Evolutionary conservation across 2,888 invertebrate species (phyloP).

Genomic region (Drosophila fungiperda): DNA sequence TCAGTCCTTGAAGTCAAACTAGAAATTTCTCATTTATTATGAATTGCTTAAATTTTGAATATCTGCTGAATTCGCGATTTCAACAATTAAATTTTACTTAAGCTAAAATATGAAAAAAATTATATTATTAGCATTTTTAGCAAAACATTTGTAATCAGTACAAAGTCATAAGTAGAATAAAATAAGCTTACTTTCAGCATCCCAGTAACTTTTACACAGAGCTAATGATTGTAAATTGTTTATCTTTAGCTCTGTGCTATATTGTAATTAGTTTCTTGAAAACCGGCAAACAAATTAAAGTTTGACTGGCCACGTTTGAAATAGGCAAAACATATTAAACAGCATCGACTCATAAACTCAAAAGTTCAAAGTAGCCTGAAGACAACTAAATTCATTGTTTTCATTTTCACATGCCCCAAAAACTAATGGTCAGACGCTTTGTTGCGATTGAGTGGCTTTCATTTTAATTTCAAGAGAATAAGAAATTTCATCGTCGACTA

Average conservation of each 20-base stretch:
- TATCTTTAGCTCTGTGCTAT: not conserved
- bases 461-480: not conserved
- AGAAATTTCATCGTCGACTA: not conserved
- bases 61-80: not conserved
- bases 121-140: not conserved
- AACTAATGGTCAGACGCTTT: not conserved
- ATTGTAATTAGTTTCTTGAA: not conserved
- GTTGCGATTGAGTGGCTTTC: not conserved
- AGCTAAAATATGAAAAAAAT: not conserved
- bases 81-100: not conserved
- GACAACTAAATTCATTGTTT: not conserved
- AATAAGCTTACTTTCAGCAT: not conserved
- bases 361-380: not conserved
- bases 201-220: not conserved
- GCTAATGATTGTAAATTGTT: not conserved
- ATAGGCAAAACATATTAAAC: not conserved
- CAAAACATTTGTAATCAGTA: constrained; percentile 1
- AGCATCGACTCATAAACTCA: not conserved
- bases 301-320: not conserved
- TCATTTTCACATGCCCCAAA: constrained; percentile 5
- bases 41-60: not conserved
- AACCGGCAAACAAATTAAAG: not conserved
- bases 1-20: not conserved
- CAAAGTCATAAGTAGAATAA: not conserved
- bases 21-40: not conserved